These are phyloP conservation scores for Gallinago jamesoni DNA, from an alignment of 2,113 vertebrate genomes.

Conservation along the genomic window DNA sequence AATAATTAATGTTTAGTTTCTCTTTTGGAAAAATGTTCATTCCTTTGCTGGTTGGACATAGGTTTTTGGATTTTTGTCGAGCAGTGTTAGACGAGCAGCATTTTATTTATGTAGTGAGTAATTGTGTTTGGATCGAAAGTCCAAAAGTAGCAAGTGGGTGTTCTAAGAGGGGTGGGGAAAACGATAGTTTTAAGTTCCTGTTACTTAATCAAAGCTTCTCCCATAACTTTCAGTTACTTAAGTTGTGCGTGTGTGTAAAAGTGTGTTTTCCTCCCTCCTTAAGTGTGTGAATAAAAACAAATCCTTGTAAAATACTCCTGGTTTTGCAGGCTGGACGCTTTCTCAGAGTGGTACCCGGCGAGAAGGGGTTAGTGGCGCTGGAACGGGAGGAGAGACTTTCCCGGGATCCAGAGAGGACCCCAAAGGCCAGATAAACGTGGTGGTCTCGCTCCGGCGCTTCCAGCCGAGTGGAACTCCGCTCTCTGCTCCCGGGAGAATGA, in stretches of 20 bases:
- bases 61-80: constrained; percentile 30
- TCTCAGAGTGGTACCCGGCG: background rate
- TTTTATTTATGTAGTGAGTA: constrained; percentile 54
- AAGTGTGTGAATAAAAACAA: constrained; percentile 26
- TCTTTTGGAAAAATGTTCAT: constrained; percentile 59
- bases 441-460: constrained; percentile 41
- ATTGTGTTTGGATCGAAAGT: constrained; percentile 43
- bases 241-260: constrained; percentile 32
- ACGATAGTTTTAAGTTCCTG: constrained; percentile 52
- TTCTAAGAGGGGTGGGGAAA: constrained; percentile 47
- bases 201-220: constrained; percentile 54
- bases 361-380: background rate
- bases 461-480: constrained; percentile 33
- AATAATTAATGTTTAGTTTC: constrained; percentile 74
- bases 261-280: background rate
- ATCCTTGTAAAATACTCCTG: background rate
- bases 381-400: constrained; percentile 15
- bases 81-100: constrained; percentile 21
- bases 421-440: constrained; percentile 46
- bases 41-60: constrained; percentile 49
- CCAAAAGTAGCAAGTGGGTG: constrained; percentile 10
- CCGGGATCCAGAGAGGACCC: constrained; percentile 35
- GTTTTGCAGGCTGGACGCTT: constrained; percentile 35
- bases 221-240: constrained; percentile 22
- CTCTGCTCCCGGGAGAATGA: constrained; percentile 41